A percentile compares a stretch with the other conserved stretches of the same genome.
Conservation (phyloP, 1,140 invertebrate genomes). For the Archivesica marissinica region DNA sequence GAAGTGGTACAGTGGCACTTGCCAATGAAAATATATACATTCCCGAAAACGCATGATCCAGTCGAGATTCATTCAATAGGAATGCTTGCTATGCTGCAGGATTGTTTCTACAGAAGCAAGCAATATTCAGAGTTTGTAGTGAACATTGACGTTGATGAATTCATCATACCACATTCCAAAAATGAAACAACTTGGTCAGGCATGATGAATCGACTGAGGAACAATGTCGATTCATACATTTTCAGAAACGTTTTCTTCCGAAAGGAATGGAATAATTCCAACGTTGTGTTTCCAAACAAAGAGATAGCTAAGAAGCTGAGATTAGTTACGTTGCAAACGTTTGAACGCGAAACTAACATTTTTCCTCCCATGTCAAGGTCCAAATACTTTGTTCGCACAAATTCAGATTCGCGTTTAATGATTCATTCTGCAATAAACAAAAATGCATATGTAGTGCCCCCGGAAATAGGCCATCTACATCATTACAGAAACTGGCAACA, state of each 20-base stretch:
- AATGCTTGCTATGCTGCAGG: conserved; percentile 55
- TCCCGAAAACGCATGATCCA: conserved; percentile 49
- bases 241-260: conserved; percentile 60
- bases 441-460: conserved; percentile 87
- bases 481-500: conserved; percentile 90
- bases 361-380: conserved; percentile 86
- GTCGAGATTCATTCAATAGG: conserved; percentile 55
- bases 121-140: conserved; percentile 45
- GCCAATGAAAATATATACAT: conserved; percentile 87
- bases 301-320: not conserved
- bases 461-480: conserved; percentile 92
- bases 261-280: conserved; percentile 33
- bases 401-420: conserved; percentile 93
- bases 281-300: not conserved
- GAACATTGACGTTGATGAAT: conserved; percentile 61
- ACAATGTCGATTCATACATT: not conserved
- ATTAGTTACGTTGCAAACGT: conserved; percentile 31
- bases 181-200: not conserved
- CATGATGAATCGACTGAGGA: not conserved
- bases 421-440: conserved; percentile 95
- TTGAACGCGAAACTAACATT: conserved; percentile 40
- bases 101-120: conserved; percentile 60
- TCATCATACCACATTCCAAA: conserved; percentile 53
- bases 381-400: conserved; percentile 94
- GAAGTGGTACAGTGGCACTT: conserved; percentile 93